Evolutionary conservation across 2,797 vertebrate species (phyloP).

Genomic region (Aulostomus chinensis): DNA sequence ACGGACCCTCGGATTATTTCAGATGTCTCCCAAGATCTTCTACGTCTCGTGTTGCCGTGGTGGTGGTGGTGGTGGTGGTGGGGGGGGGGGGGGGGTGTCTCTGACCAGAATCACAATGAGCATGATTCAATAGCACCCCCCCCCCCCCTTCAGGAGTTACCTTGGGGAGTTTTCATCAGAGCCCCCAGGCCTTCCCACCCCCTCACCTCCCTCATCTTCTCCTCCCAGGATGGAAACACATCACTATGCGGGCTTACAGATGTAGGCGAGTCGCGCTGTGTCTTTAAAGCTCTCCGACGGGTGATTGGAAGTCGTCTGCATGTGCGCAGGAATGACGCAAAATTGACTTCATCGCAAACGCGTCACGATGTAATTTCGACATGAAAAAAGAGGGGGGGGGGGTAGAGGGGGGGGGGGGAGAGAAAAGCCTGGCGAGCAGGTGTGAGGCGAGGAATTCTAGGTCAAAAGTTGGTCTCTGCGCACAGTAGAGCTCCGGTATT

Average conservation of each 20-base stretch:
- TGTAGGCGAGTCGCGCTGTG: constrained; percentile 53
- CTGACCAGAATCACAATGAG: too few species aligned
- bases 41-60: too few species aligned
- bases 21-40: too few species aligned
- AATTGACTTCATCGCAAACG: constrained; percentile 77
- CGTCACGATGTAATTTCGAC: constrained; percentile 80
- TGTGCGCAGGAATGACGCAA: constrained; percentile 87
- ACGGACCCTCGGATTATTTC: not conserved
- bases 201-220: constrained; percentile 19
- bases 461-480: constrained; percentile 14
- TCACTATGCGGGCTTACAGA: constrained; percentile 70
- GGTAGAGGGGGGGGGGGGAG: not conserved
- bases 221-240: constrained; percentile 35
- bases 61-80: too few species aligned
- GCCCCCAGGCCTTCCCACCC: constrained; percentile 39
- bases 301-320: constrained; percentile 73
- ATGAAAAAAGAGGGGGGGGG: constrained; percentile 13
- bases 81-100: too few species aligned
- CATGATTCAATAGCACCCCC: not conserved
- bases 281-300: constrained; percentile 71
- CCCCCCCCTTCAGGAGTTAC: constrained; percentile 49
- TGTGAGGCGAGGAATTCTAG: constrained; percentile 16
- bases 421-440: not conserved
- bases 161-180: constrained; percentile 52
- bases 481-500: too few species aligned